Base-by-base conservation (phyloP, 2,888 invertebrate genomes). In the Drosophila basisetae region DNA sequence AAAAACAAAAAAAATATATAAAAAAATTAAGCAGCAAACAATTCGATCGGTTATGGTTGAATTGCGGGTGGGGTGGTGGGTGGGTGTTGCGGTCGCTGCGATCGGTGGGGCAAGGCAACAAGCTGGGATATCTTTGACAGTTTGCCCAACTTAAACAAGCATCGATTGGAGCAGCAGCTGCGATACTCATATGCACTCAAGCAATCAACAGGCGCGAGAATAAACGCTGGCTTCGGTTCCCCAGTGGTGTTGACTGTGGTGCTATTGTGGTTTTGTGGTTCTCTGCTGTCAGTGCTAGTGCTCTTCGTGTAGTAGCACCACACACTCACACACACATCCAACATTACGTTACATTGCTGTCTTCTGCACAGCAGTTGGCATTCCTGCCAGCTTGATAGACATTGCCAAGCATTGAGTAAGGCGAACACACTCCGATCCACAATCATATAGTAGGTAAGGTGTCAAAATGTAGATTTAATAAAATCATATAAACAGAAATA, bases 91-190 rank as follows among this genome's bases (percentile, higher is more conserved):
- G 47, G 56, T 30, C n/a, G 25, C 18, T 3, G 18, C 31, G 35
- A 63, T 25, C 62, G 60, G 30, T 41, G 70, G 53, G 65, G 61
- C 35, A 37, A 33, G 65, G 64, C 76, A 64, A 47, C 88, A 78
- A 80, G 84, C 82, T 90, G 85, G 68, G 83, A 88, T 85, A 90
- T 88, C 87, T 90, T 88, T 88, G 88, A 88, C 90, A 90, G 90
- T 90, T 83, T 90, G 77, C 62, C 81, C 80, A 85, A 85, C 72
- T 78, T 68, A 73, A 85, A 76, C 76, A 82, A 83, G 80, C 82
- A 75, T 54, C 73, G 66, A 64, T 56, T 50, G 53, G 41, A 49
- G 55, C 74, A 69, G 73, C 85, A 73, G 76, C 81, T 83, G 76
- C 69, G 69, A 78, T 71, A 82, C 90, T 84, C 83, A 80, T 73